Base-by-base conservation (phyloP, 2,888 invertebrate genomes). In the Clostera curtula region DNA sequence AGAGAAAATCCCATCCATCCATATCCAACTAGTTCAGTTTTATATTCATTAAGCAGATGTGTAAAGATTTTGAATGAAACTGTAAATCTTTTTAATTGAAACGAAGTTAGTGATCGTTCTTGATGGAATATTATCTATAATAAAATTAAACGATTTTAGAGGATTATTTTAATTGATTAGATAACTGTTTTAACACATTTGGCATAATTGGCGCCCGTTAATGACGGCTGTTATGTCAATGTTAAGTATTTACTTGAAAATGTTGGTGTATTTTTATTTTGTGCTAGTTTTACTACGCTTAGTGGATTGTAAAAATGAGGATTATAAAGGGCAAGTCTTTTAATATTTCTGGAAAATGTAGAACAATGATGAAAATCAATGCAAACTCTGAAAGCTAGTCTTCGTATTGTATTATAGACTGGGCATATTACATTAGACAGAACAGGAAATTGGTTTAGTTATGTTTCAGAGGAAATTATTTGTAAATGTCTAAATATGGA, bases 251-350 rank as follows among this genome's bases (percentile, higher is more conserved):
- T 12, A 23, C 4, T 24, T 8, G 10, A 36, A 13, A 27, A 56
- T 55, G 50, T 34, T 36, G 14, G 25, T 26, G 16, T 43, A 27
- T 32, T 31, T 44, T 24, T 55, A 27, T 31, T 43, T 31, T 24
- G 26, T 31, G 7, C 2, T 18, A 13, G 28, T 48, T 18, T 24
- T 42, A 14, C 37, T 53, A 12, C 32, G 40, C 12, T 36, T 31
- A 11, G 58, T 56, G 7, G n/a, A 29, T 9, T 56, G 48, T 2
- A 64, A 58, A 44, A 68, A 75, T 63, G 67, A 68, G 12, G 55
- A 55, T 1, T 72, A 75, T 31, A 62, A 41, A 20, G 68, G 68
- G 74, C 72, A 35, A 56, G 67, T 54, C 4, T 22, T 15, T 15
- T 5, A 5, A 15, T 15, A 5, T 5, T 5, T 15, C 4, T 15